phyloP scores from a whole-genome alignment of 2,113 vertebrate species.

The Amphiprion ocellaris region DNA sequence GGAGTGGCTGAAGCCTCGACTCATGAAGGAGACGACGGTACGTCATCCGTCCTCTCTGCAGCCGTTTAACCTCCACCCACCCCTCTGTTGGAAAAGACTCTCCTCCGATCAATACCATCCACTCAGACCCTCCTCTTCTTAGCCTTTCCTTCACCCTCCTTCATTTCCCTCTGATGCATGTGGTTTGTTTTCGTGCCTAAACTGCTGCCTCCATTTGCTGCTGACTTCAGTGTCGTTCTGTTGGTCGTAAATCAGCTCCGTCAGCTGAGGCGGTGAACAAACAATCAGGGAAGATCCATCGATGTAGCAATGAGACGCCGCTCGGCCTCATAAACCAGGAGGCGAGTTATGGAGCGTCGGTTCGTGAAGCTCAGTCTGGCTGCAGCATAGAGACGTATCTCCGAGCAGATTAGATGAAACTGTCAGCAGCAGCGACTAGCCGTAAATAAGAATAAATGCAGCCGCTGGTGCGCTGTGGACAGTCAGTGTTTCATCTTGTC shows the following conservation, averaged over 20 bases:
- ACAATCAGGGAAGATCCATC: constrained; percentile 51
- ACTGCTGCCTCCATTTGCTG: constrained; percentile 6
- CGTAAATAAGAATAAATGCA: constrained; percentile 47
- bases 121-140: constrained; percentile 5
- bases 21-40: constrained; percentile 91
- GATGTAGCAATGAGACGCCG: constrained; percentile 15
- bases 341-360: constrained; percentile 8
- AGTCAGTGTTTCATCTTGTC: constrained; percentile 4
- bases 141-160: constrained; percentile 40
- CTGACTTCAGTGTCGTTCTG: neutral
- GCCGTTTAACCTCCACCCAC: neutral
- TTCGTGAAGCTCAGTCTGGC: no score
- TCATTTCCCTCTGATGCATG: neutral
- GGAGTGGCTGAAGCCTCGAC: constrained; percentile 91
- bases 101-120: constrained; percentile 48
- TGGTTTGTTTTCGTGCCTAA: neutral
- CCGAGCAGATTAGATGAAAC: constrained; percentile 36
- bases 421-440: constrained; percentile 32
- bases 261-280: constrained; percentile 26
- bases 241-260: constrained; percentile 45
- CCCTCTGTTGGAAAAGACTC: neutral
- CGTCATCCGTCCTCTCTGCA: constrained; percentile 67
- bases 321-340: constrained; percentile 66
- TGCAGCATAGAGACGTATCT: neutral
- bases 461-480: neutral